A percentile compares a stretch with the other conserved stretches of the same genome.
Evolutionary conservation across 2,797 vertebrate genomes (phyloP).

Genomic region (Rhadinocentrus ornatus): DNA sequence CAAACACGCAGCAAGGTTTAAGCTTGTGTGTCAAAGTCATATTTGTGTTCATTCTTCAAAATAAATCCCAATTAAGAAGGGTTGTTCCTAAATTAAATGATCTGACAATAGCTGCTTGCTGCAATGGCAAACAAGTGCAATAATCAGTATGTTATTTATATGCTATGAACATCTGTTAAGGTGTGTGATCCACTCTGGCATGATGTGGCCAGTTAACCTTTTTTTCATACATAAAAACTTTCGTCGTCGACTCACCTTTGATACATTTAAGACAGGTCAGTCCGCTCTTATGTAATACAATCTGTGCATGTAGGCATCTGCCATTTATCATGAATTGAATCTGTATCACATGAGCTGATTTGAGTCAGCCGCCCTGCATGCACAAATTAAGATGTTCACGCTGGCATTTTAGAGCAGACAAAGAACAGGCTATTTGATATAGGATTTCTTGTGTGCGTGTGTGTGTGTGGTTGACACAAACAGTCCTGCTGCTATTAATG

Average conservation of each 20-base stretch:
- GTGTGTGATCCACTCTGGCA: constrained; percentile 12
- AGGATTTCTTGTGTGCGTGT: neutral
- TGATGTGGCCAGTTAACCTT: neutral
- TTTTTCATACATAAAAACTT: constrained; percentile 28
- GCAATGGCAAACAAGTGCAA: neutral
- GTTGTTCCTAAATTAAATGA: neutral
- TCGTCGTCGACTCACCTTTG: constrained; percentile 51
- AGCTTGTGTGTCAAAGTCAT: neutral
- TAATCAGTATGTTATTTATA: neutral
- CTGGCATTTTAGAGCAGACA: neutral
- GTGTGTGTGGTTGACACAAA: neutral
- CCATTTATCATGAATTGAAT: constrained; percentile 24
- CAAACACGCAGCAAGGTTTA: constrained; percentile 2
- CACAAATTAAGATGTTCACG: constrained; percentile 15
- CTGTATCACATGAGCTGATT: constrained; percentile 28
- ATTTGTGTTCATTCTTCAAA: neutral
- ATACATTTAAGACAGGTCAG: constrained; percentile 56
- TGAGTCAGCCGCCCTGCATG: constrained; percentile 17
- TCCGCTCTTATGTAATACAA: constrained; percentile 60
- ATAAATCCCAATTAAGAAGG: neutral
- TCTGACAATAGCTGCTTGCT: neutral
- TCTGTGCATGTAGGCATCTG: constrained; percentile 51
- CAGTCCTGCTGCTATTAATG: neutral
- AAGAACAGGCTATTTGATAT: neutral
- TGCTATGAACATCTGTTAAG: neutral